Percentiles rank a stretch among this genome's conserved stretches.
These are phyloP conservation scores for Oscheius sp. DNA, from an alignment of 2,888 invertebrate genomes.

Conservation along the genomic window DNA sequence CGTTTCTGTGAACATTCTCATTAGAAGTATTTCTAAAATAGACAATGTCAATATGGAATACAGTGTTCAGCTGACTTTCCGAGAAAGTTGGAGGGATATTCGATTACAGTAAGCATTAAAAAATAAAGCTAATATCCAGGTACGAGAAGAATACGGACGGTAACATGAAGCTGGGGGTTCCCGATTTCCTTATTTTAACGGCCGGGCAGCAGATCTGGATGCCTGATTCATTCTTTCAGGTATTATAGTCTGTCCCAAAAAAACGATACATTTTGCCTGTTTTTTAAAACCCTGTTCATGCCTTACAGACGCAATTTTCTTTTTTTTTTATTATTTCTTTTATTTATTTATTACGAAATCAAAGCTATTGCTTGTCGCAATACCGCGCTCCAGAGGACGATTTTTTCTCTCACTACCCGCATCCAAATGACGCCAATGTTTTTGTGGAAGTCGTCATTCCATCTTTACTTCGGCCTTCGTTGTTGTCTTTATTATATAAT, in stretches of 20 bases:
- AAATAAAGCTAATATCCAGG: constrained; percentile 14
- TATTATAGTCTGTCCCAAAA: constrained; percentile 1
- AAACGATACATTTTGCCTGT: background rate
- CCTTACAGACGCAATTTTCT: no score
- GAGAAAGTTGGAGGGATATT: constrained; percentile 96
- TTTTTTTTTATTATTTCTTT: background rate
- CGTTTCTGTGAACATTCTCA: constrained; percentile 66
- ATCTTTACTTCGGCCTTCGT: no score
- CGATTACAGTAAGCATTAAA: constrained; percentile 72
- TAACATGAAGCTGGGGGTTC: constrained; percentile 39
- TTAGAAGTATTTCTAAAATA: constrained; percentile 69
- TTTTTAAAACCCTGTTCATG: no score
- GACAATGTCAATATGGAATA: constrained; percentile 70
- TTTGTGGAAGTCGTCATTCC: no score
- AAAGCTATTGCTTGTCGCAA: no score
- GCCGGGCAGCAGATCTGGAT: constrained; percentile 86
- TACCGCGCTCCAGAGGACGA: no score
- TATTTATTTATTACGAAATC: no score
- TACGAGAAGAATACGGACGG: constrained; percentile 75
- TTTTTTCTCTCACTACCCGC: no score
- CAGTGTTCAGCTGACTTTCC: constrained; percentile 93
- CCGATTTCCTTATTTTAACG: constrained; percentile 67
- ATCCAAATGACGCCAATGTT: no score
- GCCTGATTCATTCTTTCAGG: constrained; percentile 88
- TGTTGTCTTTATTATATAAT: no score